phyloP scores from a whole-genome alignment of 2,113 vertebrate genomes.

The Tyto alba region DNA sequence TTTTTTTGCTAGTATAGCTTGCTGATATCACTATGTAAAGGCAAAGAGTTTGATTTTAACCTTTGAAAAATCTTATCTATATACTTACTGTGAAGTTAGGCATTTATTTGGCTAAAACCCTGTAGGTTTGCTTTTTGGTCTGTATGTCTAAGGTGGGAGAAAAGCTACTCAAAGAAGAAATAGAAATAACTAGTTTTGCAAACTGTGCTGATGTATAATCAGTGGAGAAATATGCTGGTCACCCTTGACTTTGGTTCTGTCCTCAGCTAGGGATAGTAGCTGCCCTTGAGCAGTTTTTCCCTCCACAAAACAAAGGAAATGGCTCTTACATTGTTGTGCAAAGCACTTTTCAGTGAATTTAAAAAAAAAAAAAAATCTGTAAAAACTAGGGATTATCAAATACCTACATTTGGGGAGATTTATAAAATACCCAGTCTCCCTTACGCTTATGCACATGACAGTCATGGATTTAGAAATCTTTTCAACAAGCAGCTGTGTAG shows the following conservation, averaged over 20 bases:
- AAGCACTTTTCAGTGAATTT: neutral
- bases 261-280: neutral
- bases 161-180: neutral
- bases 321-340: neutral
- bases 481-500: neutral
- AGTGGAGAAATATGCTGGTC: neutral
- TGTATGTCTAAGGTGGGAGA: neutral
- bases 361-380: neutral
- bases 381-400: neutral
- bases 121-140: neutral
- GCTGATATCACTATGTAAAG: neutral
- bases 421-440: neutral
- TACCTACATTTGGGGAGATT: neutral
- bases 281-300: neutral
- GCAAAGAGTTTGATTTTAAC: neutral
- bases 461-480: neutral
- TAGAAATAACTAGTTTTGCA: neutral
- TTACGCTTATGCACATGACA: neutral
- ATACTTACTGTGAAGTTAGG: neutral
- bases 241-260: neutral
- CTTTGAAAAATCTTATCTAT: neutral
- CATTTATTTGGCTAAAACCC: neutral
- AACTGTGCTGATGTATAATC: neutral
- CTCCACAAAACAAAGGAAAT: neutral
- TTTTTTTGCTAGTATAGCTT: neutral